Evolutionary conservation across 2,113 vertebrate species (phyloP).

Genomic region (Chitala chitala): DNA sequence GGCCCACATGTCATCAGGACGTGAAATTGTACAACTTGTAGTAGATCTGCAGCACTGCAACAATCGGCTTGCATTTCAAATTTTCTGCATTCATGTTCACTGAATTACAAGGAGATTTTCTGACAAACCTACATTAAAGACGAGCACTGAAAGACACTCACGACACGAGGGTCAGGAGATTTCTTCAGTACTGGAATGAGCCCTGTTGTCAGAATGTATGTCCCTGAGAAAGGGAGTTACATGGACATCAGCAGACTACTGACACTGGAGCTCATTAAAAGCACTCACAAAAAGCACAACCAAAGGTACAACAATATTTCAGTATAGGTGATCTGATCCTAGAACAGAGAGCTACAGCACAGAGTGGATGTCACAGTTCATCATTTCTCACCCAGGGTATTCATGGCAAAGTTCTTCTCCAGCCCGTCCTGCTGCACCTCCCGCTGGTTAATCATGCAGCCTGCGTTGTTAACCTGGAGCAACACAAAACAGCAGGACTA

Average conservation of each 20-base stretch:
- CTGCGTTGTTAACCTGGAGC: slow-evolving; percentile 74
- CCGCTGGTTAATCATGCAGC: slow-evolving; percentile 75
- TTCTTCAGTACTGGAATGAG: slow-evolving; percentile 69
- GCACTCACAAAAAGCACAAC: neutral
- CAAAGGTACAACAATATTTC: neutral
- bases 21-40: no score
- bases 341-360: neutral
- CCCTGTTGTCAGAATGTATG: slow-evolving; percentile 69
- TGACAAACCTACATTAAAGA: neutral
- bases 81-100: no score
- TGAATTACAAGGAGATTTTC: no score
- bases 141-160: slow-evolving; percentile 54
- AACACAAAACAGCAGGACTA: slow-evolving; percentile 12
- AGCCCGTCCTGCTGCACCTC: slow-evolving; percentile 73
- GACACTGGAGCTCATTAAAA: no score
- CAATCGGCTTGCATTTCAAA: no score
- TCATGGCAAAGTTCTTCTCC: slow-evolving; percentile 81
- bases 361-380: neutral
- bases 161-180: slow-evolving; percentile 70
- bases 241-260: neutral
- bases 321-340: neutral
- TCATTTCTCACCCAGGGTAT: slow-evolving; percentile 66
- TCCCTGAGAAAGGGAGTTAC: slow-evolving; percentile 52
- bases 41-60: no score
- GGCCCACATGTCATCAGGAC: neutral